Percentiles rank a stretch among this genome's conserved stretches.
Evolutionary conservation across 2,888 invertebrate genomes (phyloP).

Genomic region (Caenorhabditis becei): DNA sequence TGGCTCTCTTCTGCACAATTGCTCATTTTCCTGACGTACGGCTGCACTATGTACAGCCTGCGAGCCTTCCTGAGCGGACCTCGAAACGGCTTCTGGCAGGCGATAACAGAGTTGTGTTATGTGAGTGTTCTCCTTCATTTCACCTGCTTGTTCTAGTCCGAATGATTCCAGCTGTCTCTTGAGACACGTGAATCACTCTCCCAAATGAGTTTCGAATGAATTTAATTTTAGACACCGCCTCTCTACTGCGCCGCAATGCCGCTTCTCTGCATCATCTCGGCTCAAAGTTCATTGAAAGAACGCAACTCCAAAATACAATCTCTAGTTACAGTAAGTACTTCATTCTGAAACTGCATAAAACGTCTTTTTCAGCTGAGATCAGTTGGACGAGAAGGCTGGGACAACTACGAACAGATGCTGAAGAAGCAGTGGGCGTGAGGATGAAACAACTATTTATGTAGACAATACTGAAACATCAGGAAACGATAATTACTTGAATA

Average conservation of each 20-base stretch:
- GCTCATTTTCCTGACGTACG: slow-evolving; percentile 45
- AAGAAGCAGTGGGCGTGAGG: slow-evolving; percentile 50
- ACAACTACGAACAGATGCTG: slow-evolving; percentile 42
- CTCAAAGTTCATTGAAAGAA: slow-evolving; percentile 37
- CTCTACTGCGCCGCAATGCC: slow-evolving; percentile 54
- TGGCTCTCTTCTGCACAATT: slow-evolving; percentile 51
- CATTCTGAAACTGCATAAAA: background rate
- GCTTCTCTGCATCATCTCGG: slow-evolving; percentile 38
- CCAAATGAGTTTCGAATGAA: background rate
- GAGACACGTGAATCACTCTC: background rate
- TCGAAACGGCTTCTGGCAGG: slow-evolving; percentile 43
- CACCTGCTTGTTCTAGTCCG: background rate
- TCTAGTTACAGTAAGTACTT: slow-evolving; percentile 23
- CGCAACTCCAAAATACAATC: slow-evolving; percentile 42
- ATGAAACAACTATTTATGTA: slow-evolving; percentile 1
- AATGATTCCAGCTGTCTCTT: background rate
- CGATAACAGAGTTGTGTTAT: slow-evolving; percentile 53
- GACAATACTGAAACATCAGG: no score
- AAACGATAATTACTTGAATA: slow-evolving; percentile 25
- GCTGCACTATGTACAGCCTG: slow-evolving; percentile 40
- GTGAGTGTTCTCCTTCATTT: slow-evolving; percentile 13
- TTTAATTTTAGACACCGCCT: slow-evolving; percentile 50
- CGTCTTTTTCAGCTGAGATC: slow-evolving; percentile 41
- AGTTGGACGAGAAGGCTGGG: slow-evolving; percentile 48
- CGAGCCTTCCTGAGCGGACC: slow-evolving; percentile 30